These are phyloP conservation scores for Helleia helle DNA, from an alignment of 2,888 invertebrate genomes.

Conservation along the genomic window DNA sequence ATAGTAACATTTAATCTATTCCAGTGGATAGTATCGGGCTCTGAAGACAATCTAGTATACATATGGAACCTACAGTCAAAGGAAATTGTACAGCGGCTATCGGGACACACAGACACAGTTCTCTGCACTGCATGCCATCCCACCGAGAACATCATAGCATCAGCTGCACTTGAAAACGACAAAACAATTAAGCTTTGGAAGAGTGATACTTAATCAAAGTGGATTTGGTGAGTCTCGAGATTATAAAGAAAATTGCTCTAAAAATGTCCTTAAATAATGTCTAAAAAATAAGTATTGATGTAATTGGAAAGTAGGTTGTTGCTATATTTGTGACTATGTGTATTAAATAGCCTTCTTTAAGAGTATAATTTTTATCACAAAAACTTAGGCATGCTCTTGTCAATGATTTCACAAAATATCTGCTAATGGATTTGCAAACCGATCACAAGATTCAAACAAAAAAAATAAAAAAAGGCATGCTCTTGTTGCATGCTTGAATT, in stretches of 20 bases:
- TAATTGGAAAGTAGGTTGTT: neutral
- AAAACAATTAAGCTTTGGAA: conserved; percentile 99
- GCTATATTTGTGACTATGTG: too few species aligned
- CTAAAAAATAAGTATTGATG: too few species aligned
- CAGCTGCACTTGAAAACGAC: conserved; percentile 98
- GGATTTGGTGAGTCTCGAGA: conserved; percentile 23
- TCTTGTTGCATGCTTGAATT: too few species aligned
- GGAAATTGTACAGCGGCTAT: conserved; percentile 97
- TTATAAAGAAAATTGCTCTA: too few species aligned
- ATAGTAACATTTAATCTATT: neutral
- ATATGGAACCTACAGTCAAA: conserved; percentile 99
- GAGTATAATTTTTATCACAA: too few species aligned
- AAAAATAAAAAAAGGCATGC: too few species aligned
- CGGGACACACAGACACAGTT: conserved; percentile 97
- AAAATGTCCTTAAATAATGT: too few species aligned
- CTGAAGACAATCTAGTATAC: conserved; percentile 98
- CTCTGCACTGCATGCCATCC: conserved; percentile 99
- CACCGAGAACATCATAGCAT: conserved; percentile 99
- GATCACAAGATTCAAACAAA: too few species aligned
- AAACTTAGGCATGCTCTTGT: too few species aligned
- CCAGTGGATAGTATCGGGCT: conserved; percentile 99
- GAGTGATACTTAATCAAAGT: conserved; percentile 85
- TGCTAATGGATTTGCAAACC: too few species aligned
- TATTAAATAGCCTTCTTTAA: too few species aligned
- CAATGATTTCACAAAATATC: too few species aligned